Evolutionary conservation across 1,140 invertebrate genomes (phyloP).

Genomic region (Orussus abietinus): DNA sequence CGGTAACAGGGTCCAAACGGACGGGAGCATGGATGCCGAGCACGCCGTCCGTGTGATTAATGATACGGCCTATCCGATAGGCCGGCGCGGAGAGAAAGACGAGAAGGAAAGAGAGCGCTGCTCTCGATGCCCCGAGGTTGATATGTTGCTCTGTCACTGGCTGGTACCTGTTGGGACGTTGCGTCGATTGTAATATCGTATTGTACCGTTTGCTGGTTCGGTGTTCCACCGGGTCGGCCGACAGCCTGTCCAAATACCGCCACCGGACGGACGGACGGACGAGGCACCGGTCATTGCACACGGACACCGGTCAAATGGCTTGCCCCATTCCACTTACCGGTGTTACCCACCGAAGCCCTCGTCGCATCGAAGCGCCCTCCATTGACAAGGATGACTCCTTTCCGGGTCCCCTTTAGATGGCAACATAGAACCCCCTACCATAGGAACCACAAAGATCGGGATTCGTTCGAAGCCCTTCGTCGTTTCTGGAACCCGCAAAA

Average conservation of each 20-base stretch:
- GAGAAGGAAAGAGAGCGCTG: slow-evolving; percentile 16
- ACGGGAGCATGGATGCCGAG: slow-evolving; percentile 35
- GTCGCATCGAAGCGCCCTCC: slow-evolving; percentile 14
- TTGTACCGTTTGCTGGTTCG: slow-evolving; percentile 45
- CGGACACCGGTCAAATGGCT: slow-evolving; percentile 17
- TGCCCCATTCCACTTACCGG: slow-evolving; percentile 34
- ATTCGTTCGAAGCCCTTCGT: no score
- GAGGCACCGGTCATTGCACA: slow-evolving; percentile 26
- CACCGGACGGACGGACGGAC: slow-evolving; percentile 31
- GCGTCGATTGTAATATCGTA: slow-evolving; percentile 45
- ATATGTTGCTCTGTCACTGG: slow-evolving; percentile 46
- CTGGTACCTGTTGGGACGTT: slow-evolving; percentile 38
- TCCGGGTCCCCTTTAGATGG: no score
- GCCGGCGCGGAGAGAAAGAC: slow-evolving; percentile 19
- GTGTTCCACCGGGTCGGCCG: slow-evolving; percentile 36
- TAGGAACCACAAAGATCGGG: no score
- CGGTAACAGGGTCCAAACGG: slow-evolving; percentile 36
- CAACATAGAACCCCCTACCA: no score
- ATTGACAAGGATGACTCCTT: no score
- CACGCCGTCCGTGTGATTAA: slow-evolving; percentile 43
- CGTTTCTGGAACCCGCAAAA: no score
- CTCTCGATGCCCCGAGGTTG: slow-evolving; percentile 27
- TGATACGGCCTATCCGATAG: slow-evolving; percentile 40
- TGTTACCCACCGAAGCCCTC: slow-evolving; percentile 35
- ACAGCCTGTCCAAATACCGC: slow-evolving; percentile 49